These are phyloP conservation scores for Philaethria dido DNA, from an alignment of 2,888 invertebrate species.

Conservation along the genomic window DNA sequence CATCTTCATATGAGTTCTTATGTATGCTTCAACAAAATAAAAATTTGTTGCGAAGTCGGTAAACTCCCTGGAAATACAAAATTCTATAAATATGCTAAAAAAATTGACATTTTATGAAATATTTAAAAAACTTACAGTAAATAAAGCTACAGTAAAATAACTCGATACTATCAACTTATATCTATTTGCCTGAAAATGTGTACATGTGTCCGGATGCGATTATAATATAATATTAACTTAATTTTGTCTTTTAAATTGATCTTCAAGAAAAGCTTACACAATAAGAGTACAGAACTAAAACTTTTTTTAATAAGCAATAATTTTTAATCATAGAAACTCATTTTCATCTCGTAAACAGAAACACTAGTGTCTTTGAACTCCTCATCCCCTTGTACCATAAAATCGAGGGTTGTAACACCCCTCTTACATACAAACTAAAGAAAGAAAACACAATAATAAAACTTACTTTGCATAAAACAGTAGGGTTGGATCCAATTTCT, in stretches of 20 bases:
- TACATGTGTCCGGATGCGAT: too few species aligned
- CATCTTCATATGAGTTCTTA: conserved; percentile 90
- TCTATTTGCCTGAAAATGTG: too few species aligned
- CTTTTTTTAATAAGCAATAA: too few species aligned
- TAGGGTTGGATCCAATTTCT: conserved; percentile 87
- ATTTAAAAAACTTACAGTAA: too few species aligned
- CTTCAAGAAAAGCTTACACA: too few species aligned
- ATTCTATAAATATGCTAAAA: background rate
- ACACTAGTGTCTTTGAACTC: background rate
- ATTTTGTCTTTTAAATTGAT: too few species aligned
- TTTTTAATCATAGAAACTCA: background rate
- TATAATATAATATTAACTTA: too few species aligned
- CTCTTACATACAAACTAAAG: background rate
- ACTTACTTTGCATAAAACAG: conserved; percentile 88
- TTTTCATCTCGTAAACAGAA: background rate
- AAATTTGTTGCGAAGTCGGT: conserved; percentile 85
- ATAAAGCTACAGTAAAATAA: too few species aligned
- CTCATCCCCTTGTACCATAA: conserved; percentile 3
- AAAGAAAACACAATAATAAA: conserved; percentile 19
- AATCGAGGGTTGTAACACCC: background rate
- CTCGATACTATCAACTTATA: too few species aligned
- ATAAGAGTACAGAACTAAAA: too few species aligned
- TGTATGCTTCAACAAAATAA: conserved; percentile 86
- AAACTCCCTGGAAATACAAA: conserved; percentile 80
- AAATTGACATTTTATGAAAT: too few species aligned